These are phyloP conservation scores for Linhomoeus sp. DNA, from an alignment of 2,888 invertebrate species.

Conservation along the genomic window DNA sequence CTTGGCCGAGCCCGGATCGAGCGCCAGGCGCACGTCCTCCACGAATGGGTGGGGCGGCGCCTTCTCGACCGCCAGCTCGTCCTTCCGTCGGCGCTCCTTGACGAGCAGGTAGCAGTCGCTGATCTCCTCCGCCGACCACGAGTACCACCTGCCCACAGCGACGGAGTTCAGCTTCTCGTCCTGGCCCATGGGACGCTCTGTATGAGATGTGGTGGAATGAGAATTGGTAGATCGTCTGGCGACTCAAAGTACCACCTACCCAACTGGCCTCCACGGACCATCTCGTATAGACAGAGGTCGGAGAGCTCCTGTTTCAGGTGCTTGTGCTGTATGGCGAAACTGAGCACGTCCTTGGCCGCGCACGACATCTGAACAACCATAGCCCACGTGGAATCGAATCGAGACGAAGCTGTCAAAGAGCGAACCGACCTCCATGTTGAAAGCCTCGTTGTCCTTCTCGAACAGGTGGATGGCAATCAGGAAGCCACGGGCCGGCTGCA, in stretches of 20 bases:
- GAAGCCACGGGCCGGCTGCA: slow-evolving; percentile 14
- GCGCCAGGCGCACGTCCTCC: too few relatives aligned
- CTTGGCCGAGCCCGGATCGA: too few relatives aligned
- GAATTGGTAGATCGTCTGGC: background rate
- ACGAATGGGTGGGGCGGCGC: too few relatives aligned
- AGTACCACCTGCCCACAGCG: slow-evolving; percentile 10
- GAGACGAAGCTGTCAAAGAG: background rate
- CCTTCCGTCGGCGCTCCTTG: background rate
- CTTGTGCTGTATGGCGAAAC: slow-evolving; percentile 1
- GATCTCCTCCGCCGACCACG: background rate
- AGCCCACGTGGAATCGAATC: background rate
- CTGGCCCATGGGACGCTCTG: slow-evolving; percentile 9
- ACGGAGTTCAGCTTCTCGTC: slow-evolving; percentile 10
- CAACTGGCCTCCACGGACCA: slow-evolving; percentile 9
- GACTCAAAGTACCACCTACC: background rate
- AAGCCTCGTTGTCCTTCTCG: slow-evolving; percentile 20
- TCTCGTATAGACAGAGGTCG: slow-evolving; percentile 2
- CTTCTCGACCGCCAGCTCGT: too few relatives aligned
- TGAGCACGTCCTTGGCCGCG: background rate
- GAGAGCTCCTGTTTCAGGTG: background rate
- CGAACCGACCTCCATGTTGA: slow-evolving; percentile 15
- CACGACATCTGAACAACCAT: background rate
- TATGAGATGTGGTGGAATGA: background rate
- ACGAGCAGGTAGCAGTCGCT: background rate
- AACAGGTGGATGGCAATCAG: slow-evolving; percentile 20